phyloP scores from a whole-genome alignment of 2,113 vertebrate genomes.

The Ardeotis arabs region DNA sequence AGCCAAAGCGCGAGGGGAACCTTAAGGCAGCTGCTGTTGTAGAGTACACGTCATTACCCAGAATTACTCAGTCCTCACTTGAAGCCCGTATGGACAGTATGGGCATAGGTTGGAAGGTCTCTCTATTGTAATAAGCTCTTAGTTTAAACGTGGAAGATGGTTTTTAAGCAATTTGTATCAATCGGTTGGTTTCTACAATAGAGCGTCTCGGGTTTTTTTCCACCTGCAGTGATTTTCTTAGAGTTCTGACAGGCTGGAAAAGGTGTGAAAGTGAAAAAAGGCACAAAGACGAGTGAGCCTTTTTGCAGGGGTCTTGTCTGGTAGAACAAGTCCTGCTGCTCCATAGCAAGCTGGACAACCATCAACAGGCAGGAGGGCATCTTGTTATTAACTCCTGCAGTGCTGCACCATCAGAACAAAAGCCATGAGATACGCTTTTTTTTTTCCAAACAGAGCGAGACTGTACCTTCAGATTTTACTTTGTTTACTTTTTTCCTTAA shows the following conservation, averaged over 20 bases:
- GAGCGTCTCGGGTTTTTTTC: background rate
- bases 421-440: background rate
- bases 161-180: background rate
- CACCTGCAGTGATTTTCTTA: background rate
- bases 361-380: background rate
- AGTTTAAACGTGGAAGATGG: background rate
- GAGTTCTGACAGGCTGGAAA: background rate
- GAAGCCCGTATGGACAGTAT: background rate
- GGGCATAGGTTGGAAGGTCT: background rate
- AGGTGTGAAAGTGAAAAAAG: background rate
- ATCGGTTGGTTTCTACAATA: background rate
- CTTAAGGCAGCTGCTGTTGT: background rate
- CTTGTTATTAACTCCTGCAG: background rate
- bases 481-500: background rate
- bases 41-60: background rate
- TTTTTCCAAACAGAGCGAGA: background rate
- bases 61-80: background rate
- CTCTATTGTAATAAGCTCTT: background rate
- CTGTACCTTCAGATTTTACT: background rate
- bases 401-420: background rate
- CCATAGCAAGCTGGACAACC: background rate
- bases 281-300: background rate
- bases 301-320: background rate
- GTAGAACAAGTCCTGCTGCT: background rate
- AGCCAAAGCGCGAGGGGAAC: background rate